Evolutionary conservation across 2,797 vertebrate genomes (phyloP).

Genomic region (Huso huso): DNA sequence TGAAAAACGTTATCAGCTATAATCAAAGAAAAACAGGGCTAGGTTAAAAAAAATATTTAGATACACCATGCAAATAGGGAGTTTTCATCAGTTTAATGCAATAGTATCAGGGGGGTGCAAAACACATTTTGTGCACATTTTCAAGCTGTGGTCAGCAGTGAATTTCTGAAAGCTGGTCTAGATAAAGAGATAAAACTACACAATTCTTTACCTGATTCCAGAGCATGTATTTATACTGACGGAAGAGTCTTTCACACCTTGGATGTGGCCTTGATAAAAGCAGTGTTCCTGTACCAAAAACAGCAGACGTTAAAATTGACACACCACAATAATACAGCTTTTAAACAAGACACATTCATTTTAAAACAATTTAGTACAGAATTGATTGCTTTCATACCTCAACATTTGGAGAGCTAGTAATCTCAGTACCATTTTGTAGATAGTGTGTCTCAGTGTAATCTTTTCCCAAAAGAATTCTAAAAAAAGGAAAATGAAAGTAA

Average conservation of each 20-base stretch:
- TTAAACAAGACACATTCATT: neutral
- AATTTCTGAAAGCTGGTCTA: neutral
- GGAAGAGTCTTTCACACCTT: conserved; percentile 59
- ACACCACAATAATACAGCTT: neutral
- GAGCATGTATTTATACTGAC: conserved; percentile 74
- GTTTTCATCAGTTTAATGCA: neutral
- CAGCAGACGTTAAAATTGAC: conserved; percentile 10
- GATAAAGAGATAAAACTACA: neutral
- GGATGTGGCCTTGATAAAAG: conserved; percentile 79
- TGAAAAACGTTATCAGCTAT: no score
- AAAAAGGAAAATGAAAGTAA: conserved; percentile 16
- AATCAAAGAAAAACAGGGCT: no score
- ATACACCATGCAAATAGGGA: neutral
- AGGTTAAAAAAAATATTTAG: neutral
- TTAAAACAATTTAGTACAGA: neutral
- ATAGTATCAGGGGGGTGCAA: neutral
- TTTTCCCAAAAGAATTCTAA: conserved; percentile 66
- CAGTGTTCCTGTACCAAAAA: conserved; percentile 70
- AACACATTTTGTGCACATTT: neutral
- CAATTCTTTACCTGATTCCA: conserved; percentile 74
- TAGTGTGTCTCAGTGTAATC: conserved; percentile 69
- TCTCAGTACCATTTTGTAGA: conserved; percentile 53
- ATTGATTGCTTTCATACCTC: conserved; percentile 45
- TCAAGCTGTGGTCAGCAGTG: neutral
- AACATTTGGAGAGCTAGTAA: conserved; percentile 43